Conservation (phyloP, 2,888 invertebrate species). For the Rhogogaster chlorosoma region DNA sequence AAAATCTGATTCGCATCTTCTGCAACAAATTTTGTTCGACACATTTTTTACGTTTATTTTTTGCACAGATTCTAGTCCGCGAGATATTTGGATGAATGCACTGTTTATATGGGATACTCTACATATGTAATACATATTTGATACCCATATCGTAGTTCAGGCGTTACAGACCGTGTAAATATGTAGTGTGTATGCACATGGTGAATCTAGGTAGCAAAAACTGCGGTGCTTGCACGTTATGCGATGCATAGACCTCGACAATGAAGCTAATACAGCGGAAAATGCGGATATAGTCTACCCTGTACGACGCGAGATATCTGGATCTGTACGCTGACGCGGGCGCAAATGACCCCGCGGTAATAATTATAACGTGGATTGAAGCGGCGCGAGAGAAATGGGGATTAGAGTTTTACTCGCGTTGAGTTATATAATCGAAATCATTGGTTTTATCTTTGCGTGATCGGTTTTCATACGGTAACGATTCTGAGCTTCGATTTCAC, state of each 20-base stretch:
- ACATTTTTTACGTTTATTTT: not conserved
- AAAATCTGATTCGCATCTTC: too few relatives aligned
- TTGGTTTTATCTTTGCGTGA: not conserved
- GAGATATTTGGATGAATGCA: not conserved
- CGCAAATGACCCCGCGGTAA: conserved; percentile 18
- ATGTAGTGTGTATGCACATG: not conserved
- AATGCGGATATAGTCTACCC: conserved; percentile 47
- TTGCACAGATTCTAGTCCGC: not conserved
- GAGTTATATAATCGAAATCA: not conserved
- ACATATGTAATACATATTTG: not conserved
- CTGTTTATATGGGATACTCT: not conserved
- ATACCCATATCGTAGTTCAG: not conserved
- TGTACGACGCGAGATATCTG: not conserved
- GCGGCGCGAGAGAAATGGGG: not conserved
- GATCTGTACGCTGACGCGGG: conserved; percentile 4
- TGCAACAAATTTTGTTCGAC: too few relatives aligned
- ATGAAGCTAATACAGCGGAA: conserved; percentile 51
- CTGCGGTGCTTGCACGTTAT: conserved; percentile 14
- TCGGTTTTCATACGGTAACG: not conserved
- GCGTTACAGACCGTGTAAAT: not conserved
- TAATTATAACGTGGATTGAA: conserved; percentile 19
- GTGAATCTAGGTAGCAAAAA: conserved; percentile 8
- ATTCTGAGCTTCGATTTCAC: not conserved
- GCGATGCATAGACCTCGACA: not conserved
- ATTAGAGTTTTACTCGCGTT: conserved; percentile 1